Percentiles rank a stretch among this genome's conserved stretches.
These are phyloP conservation scores for Tachyglossus aculeatus DNA, from an alignment of 2,797 vertebrate species.

Conservation along the genomic window DNA sequence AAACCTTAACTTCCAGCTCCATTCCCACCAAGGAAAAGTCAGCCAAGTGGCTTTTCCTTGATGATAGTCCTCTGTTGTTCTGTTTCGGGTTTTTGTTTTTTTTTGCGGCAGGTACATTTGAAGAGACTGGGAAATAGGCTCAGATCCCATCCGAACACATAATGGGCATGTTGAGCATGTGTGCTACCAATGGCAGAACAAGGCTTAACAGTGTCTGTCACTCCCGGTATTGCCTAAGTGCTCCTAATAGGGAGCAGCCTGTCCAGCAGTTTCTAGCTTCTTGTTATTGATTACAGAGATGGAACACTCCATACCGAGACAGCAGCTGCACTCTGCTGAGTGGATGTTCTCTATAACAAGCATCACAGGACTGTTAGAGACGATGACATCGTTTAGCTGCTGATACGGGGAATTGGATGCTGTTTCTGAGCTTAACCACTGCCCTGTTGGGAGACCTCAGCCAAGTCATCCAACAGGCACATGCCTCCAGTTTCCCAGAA, in stretches of 20 bases:
- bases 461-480: too few relatives aligned
- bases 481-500: too few relatives aligned
- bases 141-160: constrained; percentile 17
- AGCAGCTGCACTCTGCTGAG: constrained; percentile 38
- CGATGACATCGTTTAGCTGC: not conserved
- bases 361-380: constrained; percentile 4
- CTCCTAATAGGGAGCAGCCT: constrained; percentile 46
- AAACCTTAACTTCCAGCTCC: too few relatives aligned
- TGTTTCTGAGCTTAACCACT: not conserved
- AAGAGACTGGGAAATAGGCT: constrained; percentile 33
- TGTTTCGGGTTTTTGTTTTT: too few relatives aligned
- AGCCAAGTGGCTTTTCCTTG: too few relatives aligned
- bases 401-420: too few relatives aligned
- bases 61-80: too few relatives aligned
- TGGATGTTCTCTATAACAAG: constrained; percentile 49
- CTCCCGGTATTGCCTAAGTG: constrained; percentile 44
- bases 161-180: constrained; percentile 37
- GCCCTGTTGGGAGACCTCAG: not conserved
- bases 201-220: constrained; percentile 49
- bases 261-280: constrained; percentile 36
- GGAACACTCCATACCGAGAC: constrained; percentile 18
- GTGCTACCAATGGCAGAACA: constrained; percentile 38
- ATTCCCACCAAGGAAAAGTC: too few relatives aligned
- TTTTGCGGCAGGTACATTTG: not conserved
- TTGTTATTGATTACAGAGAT: constrained; percentile 36